These are phyloP conservation scores for Trissoscelio sp. DNA, from an alignment of 2,888 invertebrate genomes.

Conservation along the genomic window DNA sequence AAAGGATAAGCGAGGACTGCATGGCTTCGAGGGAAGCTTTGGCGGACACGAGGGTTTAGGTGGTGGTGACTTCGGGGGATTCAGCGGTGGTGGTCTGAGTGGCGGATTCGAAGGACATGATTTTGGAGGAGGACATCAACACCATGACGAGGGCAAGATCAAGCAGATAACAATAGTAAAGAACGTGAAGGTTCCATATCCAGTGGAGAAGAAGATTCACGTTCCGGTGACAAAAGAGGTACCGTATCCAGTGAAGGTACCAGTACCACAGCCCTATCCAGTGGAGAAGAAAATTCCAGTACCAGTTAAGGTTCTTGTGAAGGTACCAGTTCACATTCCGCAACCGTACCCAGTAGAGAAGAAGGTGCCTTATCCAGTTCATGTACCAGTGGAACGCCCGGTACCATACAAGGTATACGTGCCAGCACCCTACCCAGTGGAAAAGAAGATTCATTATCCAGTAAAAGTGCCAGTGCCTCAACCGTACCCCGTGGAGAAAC, in stretches of 20 bases:
- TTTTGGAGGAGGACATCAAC: conserved; percentile 52
- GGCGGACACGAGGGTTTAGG: conserved; percentile 68
- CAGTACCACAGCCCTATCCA: conserved; percentile 86
- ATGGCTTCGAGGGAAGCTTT: conserved; percentile 82
- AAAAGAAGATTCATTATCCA: conserved; percentile 87
- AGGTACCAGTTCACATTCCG: conserved; percentile 84
- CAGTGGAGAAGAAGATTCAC: conserved; percentile 83
- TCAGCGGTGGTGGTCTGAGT: conserved; percentile 48
- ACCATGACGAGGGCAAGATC: conserved; percentile 77
- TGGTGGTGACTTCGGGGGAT: conserved; percentile 48
- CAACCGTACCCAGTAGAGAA: conserved; percentile 83
- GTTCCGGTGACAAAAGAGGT: conserved; percentile 85
- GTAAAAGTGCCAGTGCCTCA: conserved; percentile 88
- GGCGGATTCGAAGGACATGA: conserved; percentile 67
- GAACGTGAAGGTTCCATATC: conserved; percentile 85
- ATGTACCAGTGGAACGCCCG: conserved; percentile 81
- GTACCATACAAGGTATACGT: conserved; percentile 83
- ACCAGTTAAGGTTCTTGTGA: conserved; percentile 81
- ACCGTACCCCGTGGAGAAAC: conserved; percentile 89
- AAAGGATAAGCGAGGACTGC: conserved; percentile 90
- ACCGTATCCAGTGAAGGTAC: conserved; percentile 85
- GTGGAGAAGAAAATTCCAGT: conserved; percentile 82
- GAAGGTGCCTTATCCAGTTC: conserved; percentile 82
- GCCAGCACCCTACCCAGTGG: conserved; percentile 83
- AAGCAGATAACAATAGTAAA: conserved; percentile 81